Evolutionary conservation across 2,797 vertebrate genomes (phyloP).

Genomic region (Premnoplex brunnescens): DNA sequence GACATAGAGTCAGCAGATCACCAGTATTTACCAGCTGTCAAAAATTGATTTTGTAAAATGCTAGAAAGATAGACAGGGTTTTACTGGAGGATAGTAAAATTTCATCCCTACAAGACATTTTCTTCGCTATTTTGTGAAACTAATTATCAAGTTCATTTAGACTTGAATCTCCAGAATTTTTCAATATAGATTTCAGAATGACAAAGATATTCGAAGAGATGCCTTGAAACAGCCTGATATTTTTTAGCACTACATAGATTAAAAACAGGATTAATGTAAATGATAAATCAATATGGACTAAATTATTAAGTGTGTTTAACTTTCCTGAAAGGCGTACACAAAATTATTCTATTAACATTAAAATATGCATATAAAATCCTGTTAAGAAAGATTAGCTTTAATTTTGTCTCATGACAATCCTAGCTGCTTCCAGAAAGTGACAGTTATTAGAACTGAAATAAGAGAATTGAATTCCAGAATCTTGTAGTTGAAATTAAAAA

Average conservation of each 20-base stretch:
- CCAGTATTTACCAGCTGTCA: not conserved
- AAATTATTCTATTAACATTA: conserved; percentile 47
- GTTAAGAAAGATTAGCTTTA: not conserved
- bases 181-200: not conserved
- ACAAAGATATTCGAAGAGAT: not conserved
- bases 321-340: not conserved
- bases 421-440: not conserved
- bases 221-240: conserved; percentile 6
- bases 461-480: conserved; percentile 7
- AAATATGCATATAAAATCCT: conserved; percentile 32
- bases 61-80: not conserved
- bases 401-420: not conserved
- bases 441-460: conserved; percentile 31
- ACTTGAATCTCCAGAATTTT: not conserved
- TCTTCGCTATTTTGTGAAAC: not conserved
- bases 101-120: not conserved
- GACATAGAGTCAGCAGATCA: conserved; percentile 18
- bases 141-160: not conserved
- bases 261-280: not conserved
- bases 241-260: not conserved
- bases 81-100: not conserved
- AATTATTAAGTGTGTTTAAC: conserved; percentile 2
- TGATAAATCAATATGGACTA: conserved; percentile 34
- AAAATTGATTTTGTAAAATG: conserved; percentile 55
- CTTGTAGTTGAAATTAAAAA: not conserved